A percentile compares a stretch with the other conserved stretches of the same genome.
These are phyloP conservation scores for Alethe castanea DNA, from an alignment of 2,113 vertebrate species.

Conservation along the genomic window DNA sequence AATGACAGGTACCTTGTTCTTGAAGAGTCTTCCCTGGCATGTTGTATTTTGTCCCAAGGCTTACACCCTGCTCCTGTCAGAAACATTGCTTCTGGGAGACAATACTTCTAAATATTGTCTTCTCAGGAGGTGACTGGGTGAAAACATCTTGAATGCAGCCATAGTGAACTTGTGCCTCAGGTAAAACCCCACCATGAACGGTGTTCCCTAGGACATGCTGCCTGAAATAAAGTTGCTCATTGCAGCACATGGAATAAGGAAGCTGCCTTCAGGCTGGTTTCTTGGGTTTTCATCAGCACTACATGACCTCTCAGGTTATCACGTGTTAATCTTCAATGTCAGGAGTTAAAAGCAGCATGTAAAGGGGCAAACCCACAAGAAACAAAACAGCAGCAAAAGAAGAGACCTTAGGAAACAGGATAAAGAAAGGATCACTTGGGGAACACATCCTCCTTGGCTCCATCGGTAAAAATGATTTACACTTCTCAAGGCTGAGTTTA, in stretches of 20 bases:
- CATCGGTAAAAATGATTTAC: background rate
- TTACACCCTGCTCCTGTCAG: fast-evolving
- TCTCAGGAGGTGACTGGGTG: background rate
- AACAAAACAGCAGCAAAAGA: background rate
- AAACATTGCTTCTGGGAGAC: background rate
- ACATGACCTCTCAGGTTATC: background rate
- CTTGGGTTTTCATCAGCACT: background rate
- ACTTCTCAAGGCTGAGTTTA: background rate
- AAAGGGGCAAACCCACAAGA: background rate
- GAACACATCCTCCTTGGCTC: background rate
- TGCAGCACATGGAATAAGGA: background rate
- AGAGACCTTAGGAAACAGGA: background rate
- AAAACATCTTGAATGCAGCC: background rate
- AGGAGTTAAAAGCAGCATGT: background rate
- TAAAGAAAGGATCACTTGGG: background rate
- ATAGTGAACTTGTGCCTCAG: background rate
- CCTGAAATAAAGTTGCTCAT: background rate
- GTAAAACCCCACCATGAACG: background rate
- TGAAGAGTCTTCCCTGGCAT: background rate
- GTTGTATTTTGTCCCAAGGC: background rate
- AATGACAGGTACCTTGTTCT: background rate
- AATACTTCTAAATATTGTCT: background rate
- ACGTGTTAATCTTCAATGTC: background rate
- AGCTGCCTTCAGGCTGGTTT: background rate
- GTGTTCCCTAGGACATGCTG: background rate